These are phyloP conservation scores for Sabatieria punctata DNA, from an alignment of 2,888 invertebrate species.

Conservation along the genomic window DNA sequence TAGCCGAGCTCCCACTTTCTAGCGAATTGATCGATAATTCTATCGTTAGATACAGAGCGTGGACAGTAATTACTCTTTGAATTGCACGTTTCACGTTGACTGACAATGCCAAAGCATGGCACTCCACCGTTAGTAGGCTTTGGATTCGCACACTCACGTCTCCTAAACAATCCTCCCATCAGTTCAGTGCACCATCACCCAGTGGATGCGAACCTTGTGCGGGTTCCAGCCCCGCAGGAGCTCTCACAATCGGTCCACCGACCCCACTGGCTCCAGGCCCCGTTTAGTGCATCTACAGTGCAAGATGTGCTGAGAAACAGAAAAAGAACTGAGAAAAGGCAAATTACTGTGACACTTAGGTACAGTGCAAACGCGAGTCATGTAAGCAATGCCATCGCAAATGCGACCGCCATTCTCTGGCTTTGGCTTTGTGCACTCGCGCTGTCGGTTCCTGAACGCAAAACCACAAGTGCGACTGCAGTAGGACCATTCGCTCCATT, in stretches of 20 bases:
- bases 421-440: conserved; percentile 17
- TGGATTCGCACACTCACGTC: no score
- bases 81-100: no score
- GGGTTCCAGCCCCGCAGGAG: no score
- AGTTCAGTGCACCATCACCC: no score
- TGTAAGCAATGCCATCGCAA: conserved; percentile 22
- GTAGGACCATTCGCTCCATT: conserved; percentile 25
- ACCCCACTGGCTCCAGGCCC: neutral
- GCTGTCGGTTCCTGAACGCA: conserved; percentile 18
- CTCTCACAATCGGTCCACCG: neutral
- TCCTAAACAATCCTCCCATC: no score
- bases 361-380: conserved; percentile 18
- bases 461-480: conserved; percentile 23
- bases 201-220: no score
- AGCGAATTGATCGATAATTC: no score
- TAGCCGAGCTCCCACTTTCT: no score
- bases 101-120: no score
- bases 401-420: conserved; percentile 15
- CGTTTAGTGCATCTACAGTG: neutral
- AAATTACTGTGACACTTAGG: conserved; percentile 7
- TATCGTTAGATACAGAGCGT: no score
- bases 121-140: no score
- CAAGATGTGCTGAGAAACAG: neutral
- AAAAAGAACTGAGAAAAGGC: neutral
- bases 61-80: no score